Evolutionary conservation across 64 coral and sea anemone species (phyloP), one percentile per base, ranked within the genome.

Genomic region (Exaiptasia diaphana): DNA sequence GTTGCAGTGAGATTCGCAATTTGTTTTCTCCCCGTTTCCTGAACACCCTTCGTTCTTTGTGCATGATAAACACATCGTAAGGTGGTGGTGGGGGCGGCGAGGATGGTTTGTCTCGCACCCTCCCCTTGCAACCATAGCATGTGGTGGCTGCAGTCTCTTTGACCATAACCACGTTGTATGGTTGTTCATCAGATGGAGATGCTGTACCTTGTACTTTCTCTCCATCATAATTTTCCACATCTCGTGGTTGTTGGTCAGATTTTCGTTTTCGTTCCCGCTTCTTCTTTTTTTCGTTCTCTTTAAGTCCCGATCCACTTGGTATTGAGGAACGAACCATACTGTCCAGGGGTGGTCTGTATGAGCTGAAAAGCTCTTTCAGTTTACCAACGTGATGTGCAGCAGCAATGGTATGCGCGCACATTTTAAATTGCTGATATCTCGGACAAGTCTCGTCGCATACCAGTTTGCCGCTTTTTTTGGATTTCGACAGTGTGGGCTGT

Each of bases 81-180:
- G 83, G 73, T 21, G 58, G 39, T 14, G 59, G 25, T 21, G 83
- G 81, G 6, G 48, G 26, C 2, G 81, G 67, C 14, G 52, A 84
- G 1, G 69, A 75, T 4, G 6, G 38, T 20, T 76, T 76, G 3
- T 86, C n/a, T 38, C 71, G 58, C 15, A 52, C 57, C 1, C 35
- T 2, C 33, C 68, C 82, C 41, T 85, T 85, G 36, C 82, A 85
- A 7, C 67, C 49, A 71, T 74, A 85, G 28, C 70, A 63, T 22
- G 52, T 64, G 7, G 29, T 46, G 6, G 69, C 69, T 43, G 37
- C 4, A 7, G 82, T 85, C 18, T 85, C 27, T n/a, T 85, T 30
- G 1, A 63, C 53, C 18, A 85, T 74, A 8, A 85, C 68, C 21
- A 75, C 7, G 10, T 65, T 55, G 32, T 61, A 50, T 21, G 26